Evolutionary conservation across 2,113 vertebrate genomes (phyloP).

Genomic region (Okapia johnstoni): DNA sequence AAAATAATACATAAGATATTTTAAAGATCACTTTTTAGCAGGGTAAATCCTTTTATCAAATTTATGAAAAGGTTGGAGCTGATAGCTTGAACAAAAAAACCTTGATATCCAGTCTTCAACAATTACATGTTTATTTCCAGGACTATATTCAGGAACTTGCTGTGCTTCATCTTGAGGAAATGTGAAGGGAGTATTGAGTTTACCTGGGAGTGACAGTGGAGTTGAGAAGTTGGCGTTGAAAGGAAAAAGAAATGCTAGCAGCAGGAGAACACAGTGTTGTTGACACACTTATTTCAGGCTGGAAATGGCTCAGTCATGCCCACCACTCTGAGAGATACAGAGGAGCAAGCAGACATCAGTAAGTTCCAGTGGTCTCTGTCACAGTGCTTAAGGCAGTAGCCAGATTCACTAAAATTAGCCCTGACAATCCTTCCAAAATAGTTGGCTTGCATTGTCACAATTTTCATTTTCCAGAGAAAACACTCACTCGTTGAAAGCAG

Average conservation of each 20-base stretch:
- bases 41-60: not conserved
- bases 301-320: too few species aligned
- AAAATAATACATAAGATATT: not conserved
- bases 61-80: not conserved
- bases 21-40: not conserved
- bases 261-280: too few species aligned
- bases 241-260: not conserved
- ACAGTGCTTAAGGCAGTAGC: not conserved
- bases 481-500: not conserved
- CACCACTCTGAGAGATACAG: too few species aligned
- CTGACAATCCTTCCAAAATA: not conserved
- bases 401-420: not conserved
- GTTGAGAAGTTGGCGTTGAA: not conserved
- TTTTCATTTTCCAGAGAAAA: constrained; percentile 52
- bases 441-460: not conserved
- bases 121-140: not conserved
- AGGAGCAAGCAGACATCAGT: not conserved
- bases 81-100: not conserved
- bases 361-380: not conserved
- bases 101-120: not conserved
- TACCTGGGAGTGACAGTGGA: not conserved
- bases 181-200: not conserved
- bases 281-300: too few species aligned
- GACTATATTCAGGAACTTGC: not conserved
- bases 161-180: not conserved